Evolutionary conservation across 2,113 vertebrate species (phyloP).

Genomic region (Pontoporia blainvillei): DNA sequence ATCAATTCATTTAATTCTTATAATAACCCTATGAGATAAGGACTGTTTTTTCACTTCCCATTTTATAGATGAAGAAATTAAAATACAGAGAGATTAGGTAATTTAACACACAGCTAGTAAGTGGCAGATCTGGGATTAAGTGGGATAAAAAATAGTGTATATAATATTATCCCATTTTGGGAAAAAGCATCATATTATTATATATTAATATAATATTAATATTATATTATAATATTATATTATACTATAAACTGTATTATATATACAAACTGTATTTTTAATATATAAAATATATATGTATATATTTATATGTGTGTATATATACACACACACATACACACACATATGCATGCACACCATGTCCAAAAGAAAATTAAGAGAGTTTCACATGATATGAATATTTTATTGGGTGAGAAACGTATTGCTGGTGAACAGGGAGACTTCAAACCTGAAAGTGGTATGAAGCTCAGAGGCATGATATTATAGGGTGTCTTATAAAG

Average conservation of each 20-base stretch:
- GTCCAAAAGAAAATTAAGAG: neutral
- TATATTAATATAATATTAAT: no score
- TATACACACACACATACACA: neutral
- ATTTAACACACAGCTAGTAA: neutral
- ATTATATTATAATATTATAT: neutral
- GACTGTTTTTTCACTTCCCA: neutral
- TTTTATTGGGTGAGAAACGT: neutral
- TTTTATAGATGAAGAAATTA: neutral
- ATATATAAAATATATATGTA: neutral
- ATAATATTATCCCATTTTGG: neutral
- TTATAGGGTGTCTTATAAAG: neutral
- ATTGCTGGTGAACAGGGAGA: neutral
- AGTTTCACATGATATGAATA: neutral
- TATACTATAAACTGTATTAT: neutral
- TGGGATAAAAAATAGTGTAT: neutral
- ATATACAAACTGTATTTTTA: neutral
- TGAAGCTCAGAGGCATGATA: neutral
- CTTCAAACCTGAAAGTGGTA: neutral
- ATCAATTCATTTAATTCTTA: neutral
- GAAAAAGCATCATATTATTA: neutral
- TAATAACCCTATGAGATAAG: neutral
- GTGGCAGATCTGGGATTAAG: neutral
- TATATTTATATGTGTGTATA: neutral
- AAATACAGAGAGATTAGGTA: neutral
- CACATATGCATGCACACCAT: neutral